A percentile compares a stretch with the other conserved stretches of the same genome.
These are phyloP conservation scores for Ctenomys sociabilis DNA, from an alignment of 2,113 vertebrate species.

Conservation along the genomic window DNA sequence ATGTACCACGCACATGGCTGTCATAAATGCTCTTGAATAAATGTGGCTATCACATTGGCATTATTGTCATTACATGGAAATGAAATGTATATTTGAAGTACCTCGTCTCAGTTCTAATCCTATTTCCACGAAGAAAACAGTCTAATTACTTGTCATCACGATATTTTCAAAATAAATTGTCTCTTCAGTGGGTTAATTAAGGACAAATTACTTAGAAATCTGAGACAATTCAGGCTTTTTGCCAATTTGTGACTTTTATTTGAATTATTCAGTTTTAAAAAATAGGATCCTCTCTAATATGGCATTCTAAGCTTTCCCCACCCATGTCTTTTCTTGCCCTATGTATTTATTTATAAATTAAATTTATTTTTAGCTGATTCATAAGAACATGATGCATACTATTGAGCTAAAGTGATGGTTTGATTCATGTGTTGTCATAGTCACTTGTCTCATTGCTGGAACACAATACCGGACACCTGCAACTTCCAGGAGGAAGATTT, in stretches of 20 bases:
- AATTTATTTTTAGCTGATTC: neutral
- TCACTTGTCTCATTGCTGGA: neutral
- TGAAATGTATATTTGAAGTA: neutral
- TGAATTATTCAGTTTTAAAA: constrained; percentile 1
- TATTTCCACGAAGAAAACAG: neutral
- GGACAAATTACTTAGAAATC: neutral
- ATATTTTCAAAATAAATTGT: constrained; percentile 23
- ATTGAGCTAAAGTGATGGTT: neutral
- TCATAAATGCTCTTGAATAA: constrained; percentile 19
- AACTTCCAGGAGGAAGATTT: neutral
- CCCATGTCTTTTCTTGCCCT: neutral
- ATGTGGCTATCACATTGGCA: neutral
- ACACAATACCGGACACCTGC: neutral
- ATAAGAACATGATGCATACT: neutral
- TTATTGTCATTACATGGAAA: neutral
- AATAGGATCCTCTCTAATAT: neutral
- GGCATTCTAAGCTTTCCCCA: neutral
- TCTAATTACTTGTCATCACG: neutral
- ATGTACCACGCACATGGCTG: neutral
- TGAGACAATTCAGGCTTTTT: neutral
- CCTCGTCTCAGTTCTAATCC: neutral
- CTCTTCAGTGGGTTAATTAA: constrained; percentile 20
- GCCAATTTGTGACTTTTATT: neutral
- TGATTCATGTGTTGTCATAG: neutral
- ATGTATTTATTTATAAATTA: neutral